Conservation (phyloP, 2,888 invertebrate species). For the Chydorus sphaericus region DNA sequence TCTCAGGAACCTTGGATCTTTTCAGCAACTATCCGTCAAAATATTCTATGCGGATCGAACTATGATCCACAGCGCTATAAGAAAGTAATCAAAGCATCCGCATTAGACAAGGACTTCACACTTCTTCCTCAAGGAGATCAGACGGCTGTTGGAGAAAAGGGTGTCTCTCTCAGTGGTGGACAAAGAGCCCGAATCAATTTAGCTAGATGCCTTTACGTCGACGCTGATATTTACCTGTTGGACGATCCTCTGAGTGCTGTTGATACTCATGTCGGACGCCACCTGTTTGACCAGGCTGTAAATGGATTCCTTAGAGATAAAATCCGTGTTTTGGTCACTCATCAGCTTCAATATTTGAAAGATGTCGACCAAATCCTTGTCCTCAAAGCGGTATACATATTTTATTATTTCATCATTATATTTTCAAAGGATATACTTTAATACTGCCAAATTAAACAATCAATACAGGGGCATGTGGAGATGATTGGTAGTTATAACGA, state of each 20-base stretch:
- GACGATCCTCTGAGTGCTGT: conserved; percentile 38
- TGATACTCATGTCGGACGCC: conserved; percentile 32
- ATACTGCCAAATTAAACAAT: not conserved
- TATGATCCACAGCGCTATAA: conserved; percentile 32
- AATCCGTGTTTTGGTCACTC: conserved; percentile 42
- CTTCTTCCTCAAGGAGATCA: conserved; percentile 33
- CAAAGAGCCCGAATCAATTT: conserved; percentile 39
- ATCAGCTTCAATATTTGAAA: conserved; percentile 65
- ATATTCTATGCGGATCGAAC: conserved; percentile 74
- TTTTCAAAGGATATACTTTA: too few species aligned
- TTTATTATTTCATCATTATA: too few species aligned
- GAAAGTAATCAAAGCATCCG: conserved; percentile 22
- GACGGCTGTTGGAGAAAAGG: conserved; percentile 38
- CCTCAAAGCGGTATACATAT: conserved; percentile 38
- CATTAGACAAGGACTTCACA: conserved; percentile 33
- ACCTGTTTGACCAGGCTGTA: conserved; percentile 33
- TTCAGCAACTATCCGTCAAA: conserved; percentile 66
- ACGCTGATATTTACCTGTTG: conserved; percentile 35
- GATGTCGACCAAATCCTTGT: conserved; percentile 49
- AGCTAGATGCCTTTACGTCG: conserved; percentile 30
- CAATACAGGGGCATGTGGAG: conserved; percentile 32
- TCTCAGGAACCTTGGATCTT: conserved; percentile 65
- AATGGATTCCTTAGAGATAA: conserved; percentile 27
- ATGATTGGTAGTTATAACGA: conserved; percentile 48
- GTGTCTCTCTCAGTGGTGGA: conserved; percentile 37